phyloP scores from a whole-genome alignment of 2,888 invertebrate genomes.

The Phortica okadai region DNA sequence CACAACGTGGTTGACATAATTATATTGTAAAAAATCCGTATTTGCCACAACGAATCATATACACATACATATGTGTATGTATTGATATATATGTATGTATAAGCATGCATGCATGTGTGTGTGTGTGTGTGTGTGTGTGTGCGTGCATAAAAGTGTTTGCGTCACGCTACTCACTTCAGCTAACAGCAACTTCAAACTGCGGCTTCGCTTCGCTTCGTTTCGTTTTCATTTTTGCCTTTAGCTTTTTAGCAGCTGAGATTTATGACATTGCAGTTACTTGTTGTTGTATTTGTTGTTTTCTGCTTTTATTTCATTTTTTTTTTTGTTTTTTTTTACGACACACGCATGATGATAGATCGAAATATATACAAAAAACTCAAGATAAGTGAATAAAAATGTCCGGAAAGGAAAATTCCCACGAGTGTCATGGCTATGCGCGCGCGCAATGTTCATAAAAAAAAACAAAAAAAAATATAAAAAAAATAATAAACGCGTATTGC shows the following conservation, averaged over 20 bases:
- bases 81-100: not conserved
- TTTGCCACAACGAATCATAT: no score
- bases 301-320: no score
- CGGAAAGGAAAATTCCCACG: not conserved
- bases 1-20: not conserved
- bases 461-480: not conserved
- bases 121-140: no score
- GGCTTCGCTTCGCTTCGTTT: not conserved
- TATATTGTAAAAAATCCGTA: constrained; percentile 4
- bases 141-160: no score
- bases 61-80: no score
- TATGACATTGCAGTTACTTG: constrained; percentile 25
- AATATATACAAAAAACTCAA: not conserved
- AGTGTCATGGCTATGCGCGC: not conserved
- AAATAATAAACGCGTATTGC: not conserved
- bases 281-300: not conserved
- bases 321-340: constrained; percentile 4
- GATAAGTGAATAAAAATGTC: constrained; percentile 25
- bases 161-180: no score
- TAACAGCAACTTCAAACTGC: no score
- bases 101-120: not conserved
- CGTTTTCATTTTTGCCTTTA: not conserved
- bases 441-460: constrained; percentile 3
- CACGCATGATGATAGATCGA: constrained; percentile 18
- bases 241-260: constrained; percentile 20